phyloP scores from a whole-genome alignment of 2,113 vertebrate species.

The Aptenodytes forsteri region DNA sequence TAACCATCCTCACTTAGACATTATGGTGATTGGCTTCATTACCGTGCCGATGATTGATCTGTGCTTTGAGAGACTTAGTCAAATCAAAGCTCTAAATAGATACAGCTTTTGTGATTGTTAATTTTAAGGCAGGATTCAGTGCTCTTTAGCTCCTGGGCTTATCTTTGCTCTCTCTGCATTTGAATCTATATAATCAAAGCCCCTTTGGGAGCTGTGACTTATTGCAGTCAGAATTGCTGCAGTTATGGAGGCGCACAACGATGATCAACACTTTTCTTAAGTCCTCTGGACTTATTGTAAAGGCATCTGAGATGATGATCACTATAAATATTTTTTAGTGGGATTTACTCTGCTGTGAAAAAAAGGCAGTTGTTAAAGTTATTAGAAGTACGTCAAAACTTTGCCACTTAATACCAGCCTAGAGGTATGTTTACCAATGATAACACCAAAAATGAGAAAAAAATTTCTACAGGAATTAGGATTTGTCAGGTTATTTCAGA shows the following conservation, averaged over 20 bases:
- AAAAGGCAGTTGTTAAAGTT: constrained; percentile 40
- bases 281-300: constrained; percentile 50
- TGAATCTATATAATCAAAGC: constrained; percentile 38
- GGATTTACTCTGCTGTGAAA: constrained; percentile 40
- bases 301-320: constrained; percentile 40
- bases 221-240: constrained; percentile 1
- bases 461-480: constrained; percentile 11
- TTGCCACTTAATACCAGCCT: constrained; percentile 55
- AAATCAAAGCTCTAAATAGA: constrained; percentile 60
- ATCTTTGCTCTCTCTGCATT: constrained; percentile 20
- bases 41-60: neutral
- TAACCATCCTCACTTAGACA: constrained; percentile 9
- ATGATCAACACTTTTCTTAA: constrained; percentile 49
- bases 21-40: neutral
- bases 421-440: constrained; percentile 52
- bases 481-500: constrained; percentile 57
- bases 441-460: constrained; percentile 28
- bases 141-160: constrained; percentile 16
- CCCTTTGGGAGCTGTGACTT: constrained; percentile 49
- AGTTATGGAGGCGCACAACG: constrained; percentile 24
- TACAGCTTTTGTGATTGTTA: constrained; percentile 45
- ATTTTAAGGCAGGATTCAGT: constrained; percentile 44
- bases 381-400: constrained; percentile 53
- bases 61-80: constrained; percentile 33
- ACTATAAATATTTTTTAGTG: constrained; percentile 47